Percentiles rank a stretch among this genome's conserved stretches.
Evolutionary conservation across 2,888 invertebrate genomes (phyloP).

Genomic region (Drosophila longiperda): DNA sequence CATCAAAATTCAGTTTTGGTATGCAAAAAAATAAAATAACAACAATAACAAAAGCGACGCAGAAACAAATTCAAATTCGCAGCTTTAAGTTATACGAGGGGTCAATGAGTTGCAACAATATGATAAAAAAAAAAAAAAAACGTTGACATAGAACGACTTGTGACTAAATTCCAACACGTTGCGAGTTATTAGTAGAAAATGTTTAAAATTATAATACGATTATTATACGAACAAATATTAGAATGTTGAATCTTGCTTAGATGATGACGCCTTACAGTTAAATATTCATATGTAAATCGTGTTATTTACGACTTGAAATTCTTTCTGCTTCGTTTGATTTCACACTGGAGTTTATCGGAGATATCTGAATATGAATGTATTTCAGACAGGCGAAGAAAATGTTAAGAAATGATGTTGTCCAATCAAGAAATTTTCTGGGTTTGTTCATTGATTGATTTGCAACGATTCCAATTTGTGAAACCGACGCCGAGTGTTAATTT

Average conservation of each 20-base stretch:
- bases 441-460: conserved; percentile 70
- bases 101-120: conserved; percentile 69
- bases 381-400: background rate
- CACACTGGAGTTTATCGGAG: conserved; percentile 1
- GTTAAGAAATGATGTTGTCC: background rate
- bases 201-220: conserved; percentile 37
- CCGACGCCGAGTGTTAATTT: conserved; percentile 37
- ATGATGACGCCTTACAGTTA: conserved; percentile 38
- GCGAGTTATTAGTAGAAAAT: conserved; percentile 24
- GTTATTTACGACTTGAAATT: conserved; percentile 52
- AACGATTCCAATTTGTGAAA: conserved; percentile 39
- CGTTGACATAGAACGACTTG: conserved; percentile 31
- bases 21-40: conserved; percentile 55
- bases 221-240: conserved; percentile 5
- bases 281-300: conserved; percentile 66
- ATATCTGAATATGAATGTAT: background rate
- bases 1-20: conserved; percentile 62
- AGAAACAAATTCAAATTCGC: conserved; percentile 44
- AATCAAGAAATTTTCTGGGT: conserved; percentile 38
- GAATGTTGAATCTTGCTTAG: conserved; percentile 11
- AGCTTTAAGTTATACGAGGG: conserved; percentile 66
- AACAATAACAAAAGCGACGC: conserved; percentile 36
- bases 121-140: conserved; percentile 1
- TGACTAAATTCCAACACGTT: conserved; percentile 40
- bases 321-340: conserved; percentile 20